A percentile compares a stretch with the other conserved stretches of the same genome.
Evolutionary conservation across 2,888 invertebrate genomes (phyloP).

Genomic region (Drosophila neotestacea): DNA sequence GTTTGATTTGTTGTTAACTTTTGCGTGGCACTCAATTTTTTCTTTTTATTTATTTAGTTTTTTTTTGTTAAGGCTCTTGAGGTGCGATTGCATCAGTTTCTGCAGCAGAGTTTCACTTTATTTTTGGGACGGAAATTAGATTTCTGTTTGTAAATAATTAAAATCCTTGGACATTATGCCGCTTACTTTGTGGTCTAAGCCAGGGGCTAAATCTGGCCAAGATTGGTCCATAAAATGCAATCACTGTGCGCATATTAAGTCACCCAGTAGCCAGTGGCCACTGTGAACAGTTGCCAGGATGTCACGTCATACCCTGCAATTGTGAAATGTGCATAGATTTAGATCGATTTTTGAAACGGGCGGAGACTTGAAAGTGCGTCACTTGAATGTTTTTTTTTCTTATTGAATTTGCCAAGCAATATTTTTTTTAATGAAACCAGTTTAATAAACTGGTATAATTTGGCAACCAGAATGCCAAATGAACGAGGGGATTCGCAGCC

Average conservation of each 20-base stretch:
- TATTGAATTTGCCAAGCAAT: slow-evolving; percentile 29
- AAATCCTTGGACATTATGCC: slow-evolving; percentile 67
- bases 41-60: neutral
- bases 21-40: slow-evolving; percentile 59
- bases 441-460: slow-evolving; percentile 63
- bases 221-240: slow-evolving; percentile 62
- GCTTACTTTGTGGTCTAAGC: slow-evolving; percentile 56
- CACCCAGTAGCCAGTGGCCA: slow-evolving; percentile 28
- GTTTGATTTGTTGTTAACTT: slow-evolving; percentile 73
- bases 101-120: slow-evolving; percentile 24
- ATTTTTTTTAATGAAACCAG: slow-evolving; percentile 48
- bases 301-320: slow-evolving; percentile 68
- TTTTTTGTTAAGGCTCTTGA: neutral
- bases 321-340: slow-evolving; percentile 56
- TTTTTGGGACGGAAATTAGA: slow-evolving; percentile 69
- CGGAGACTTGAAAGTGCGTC: slow-evolving; percentile 61
- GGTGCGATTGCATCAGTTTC: slow-evolving; percentile 23
- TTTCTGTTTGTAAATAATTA: slow-evolving; percentile 71
- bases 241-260: slow-evolving; percentile 69
- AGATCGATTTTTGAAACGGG: slow-evolving; percentile 19
- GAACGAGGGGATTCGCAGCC: neutral
- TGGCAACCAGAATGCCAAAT: slow-evolving; percentile 31
- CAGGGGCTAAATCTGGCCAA: slow-evolving; percentile 34
- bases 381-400: slow-evolving; percentile 18
- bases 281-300: slow-evolving; percentile 52